These are phyloP conservation scores for Eupeodes luniger DNA, from an alignment of 2,888 invertebrate species.

Conservation along the genomic window DNA sequence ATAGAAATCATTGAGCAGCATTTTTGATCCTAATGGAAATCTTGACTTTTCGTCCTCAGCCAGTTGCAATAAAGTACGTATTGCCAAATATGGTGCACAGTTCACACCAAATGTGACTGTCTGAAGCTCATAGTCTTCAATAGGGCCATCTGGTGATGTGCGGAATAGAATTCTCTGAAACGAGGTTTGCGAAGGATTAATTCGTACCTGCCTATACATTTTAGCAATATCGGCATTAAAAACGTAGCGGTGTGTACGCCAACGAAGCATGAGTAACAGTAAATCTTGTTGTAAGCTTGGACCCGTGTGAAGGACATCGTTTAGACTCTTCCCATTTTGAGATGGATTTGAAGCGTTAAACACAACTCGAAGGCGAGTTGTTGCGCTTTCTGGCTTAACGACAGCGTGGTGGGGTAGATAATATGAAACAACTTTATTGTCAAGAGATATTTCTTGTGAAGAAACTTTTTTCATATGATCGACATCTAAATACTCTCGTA, in stretches of 20 bases:
- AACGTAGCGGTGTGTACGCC: slow-evolving; percentile 60
- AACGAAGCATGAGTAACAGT: slow-evolving; percentile 60
- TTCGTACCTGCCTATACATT: slow-evolving; percentile 76
- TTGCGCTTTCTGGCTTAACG: slow-evolving; percentile 43
- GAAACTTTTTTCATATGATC: slow-evolving; percentile 24
- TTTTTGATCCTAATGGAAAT: slow-evolving; percentile 22
- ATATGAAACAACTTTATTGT: slow-evolving; percentile 5
- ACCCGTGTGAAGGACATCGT: slow-evolving; percentile 69
- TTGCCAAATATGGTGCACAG: slow-evolving; percentile 56
- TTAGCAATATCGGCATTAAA: slow-evolving; percentile 77
- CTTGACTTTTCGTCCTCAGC: slow-evolving; percentile 37
- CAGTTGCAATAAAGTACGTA: slow-evolving; percentile 48
- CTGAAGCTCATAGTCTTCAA: slow-evolving; percentile 44
- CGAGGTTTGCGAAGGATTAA: slow-evolving; percentile 53
- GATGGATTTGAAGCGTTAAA: slow-evolving; percentile 77
- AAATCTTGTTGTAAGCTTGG: slow-evolving; percentile 76
- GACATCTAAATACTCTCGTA: slow-evolving; percentile 20
- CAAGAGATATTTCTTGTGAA: not conserved
- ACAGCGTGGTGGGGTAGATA: slow-evolving; percentile 62
- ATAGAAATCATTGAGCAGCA: slow-evolving; percentile 47
- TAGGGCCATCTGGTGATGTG: not conserved
- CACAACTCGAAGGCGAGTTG: slow-evolving; percentile 77
- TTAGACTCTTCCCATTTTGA: slow-evolving; percentile 55
- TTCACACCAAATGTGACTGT: slow-evolving; percentile 57
- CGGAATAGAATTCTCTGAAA: slow-evolving; percentile 76